These are phyloP conservation scores for Plusia festucae DNA, from an alignment of 2,888 invertebrate genomes.

Conservation along the genomic window DNA sequence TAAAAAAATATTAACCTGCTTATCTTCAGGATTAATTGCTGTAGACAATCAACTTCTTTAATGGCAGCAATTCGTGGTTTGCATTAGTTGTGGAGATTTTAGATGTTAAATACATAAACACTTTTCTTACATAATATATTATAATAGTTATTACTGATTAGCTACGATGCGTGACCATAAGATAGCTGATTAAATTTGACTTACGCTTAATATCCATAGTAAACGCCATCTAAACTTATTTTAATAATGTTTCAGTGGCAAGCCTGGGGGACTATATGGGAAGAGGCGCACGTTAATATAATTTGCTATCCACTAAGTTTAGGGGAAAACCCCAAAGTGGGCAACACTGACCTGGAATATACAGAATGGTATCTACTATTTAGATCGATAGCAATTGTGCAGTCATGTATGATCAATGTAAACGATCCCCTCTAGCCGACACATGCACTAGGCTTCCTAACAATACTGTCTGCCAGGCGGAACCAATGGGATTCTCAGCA, in stretches of 20 bases:
- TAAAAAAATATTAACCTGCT: too few relatives aligned
- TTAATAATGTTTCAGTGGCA: neutral
- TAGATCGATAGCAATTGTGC: neutral
- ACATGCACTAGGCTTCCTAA: slow-evolving; percentile 81
- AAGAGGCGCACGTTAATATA: neutral
- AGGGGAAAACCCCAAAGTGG: too few relatives aligned
- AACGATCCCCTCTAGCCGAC: slow-evolving; percentile 72
- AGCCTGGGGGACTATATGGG: neutral
- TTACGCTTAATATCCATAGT: neutral
- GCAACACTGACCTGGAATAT: slow-evolving; percentile 14
- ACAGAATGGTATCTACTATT: neutral
- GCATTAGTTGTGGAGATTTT: neutral
- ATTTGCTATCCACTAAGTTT: too few relatives aligned
- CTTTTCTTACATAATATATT: neutral
- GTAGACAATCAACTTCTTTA: neutral
- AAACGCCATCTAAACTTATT: neutral
- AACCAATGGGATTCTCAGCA: slow-evolving; percentile 92
- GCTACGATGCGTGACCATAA: neutral
- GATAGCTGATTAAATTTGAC: neutral
- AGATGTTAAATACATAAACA: neutral
- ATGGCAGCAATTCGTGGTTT: neutral
- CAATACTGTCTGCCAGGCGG: slow-evolving; percentile 94
- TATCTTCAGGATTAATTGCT: neutral
- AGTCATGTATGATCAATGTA: slow-evolving; percentile 45
- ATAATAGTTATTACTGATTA: neutral